Evolutionary conservation across 2,888 invertebrate species (phyloP), one percentile per base, ranked within the genome.

Genomic region (Chrysodeixis includens): DNA sequence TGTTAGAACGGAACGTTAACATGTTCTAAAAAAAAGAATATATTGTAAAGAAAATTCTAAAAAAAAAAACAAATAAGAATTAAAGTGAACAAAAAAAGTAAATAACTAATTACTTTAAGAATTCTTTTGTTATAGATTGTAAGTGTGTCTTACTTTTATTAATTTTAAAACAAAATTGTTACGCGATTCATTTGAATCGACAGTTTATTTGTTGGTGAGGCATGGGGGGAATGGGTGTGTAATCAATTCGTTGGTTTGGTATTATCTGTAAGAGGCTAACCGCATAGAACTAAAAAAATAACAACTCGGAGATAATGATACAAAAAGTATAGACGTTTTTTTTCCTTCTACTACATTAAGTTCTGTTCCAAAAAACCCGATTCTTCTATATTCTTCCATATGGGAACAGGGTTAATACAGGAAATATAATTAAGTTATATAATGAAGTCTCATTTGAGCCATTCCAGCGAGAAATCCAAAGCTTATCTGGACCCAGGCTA

Each of bases 1-100:
- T 60, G 63, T 80, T 40, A 79, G 78, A 72, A 62, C 58, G 65
- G 78, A 81, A 74, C 77, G 51, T n/a, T 66, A 40, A 67, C 67
- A 69, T 74, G 74, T 79, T 76, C 71, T 71, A 65, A 68, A 78
- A 79, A 76, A 78, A 59, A 73, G 60, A 62, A 75, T 69, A 82
- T 74, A 74, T 71, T 76, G 83, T 83, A 86, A 75, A 75, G 61
- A 70, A 90, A 91, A 85, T 85, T 82, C 65, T 79, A 90, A 91
- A 92, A 91, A 83, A 91, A 83, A 91, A 88, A 85, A 55, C 62
- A 80, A 67, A 88, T 86, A 91, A 86, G 76, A 82, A 80, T 72
- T 81, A 87, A 89, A 91, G 83, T 75, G 77, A 83, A 82, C 81
- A 90, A 88, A 90, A 90, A 90, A 90, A 88, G 60, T 69, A 56